Evolutionary conservation across 2,113 vertebrate species (phyloP).

Genomic region (Tachycineta bicolor): DNA sequence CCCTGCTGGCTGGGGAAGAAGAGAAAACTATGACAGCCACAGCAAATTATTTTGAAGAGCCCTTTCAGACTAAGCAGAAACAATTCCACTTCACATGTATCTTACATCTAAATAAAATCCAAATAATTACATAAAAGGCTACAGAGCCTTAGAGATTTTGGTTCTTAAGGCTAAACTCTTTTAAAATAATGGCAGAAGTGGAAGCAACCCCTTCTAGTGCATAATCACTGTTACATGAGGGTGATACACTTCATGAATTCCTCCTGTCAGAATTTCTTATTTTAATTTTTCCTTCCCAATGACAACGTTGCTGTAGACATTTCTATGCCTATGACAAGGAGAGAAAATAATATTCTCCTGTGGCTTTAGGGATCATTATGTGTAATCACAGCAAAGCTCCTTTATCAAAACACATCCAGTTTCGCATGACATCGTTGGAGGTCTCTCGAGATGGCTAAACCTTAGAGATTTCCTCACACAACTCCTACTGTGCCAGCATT

Average conservation of each 20-base stretch:
- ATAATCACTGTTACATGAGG: neutral
- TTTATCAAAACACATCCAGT: conserved; percentile 40
- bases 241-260: neutral
- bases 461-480: neutral
- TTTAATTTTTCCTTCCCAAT: neutral
- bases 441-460: conserved; percentile 21
- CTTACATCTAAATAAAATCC: conserved; percentile 3
- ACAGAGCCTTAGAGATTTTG: neutral
- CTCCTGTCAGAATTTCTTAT: neutral
- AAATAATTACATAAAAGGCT: neutral
- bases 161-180: neutral
- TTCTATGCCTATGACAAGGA: conserved; percentile 11
- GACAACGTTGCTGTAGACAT: neutral
- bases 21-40: neutral
- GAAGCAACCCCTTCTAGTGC: neutral
- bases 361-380: conserved; percentile 26
- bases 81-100: neutral
- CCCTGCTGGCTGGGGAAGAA: neutral
- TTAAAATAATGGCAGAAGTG: neutral
- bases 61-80: neutral
- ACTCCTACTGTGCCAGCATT: neutral
- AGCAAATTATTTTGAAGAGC: neutral
- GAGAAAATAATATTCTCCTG: conserved; percentile 25
- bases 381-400: conserved; percentile 32
- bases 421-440: conserved; percentile 17